Evolutionary conservation across 2,888 invertebrate species (phyloP).

Genomic region (Orthosia gothica): DNA sequence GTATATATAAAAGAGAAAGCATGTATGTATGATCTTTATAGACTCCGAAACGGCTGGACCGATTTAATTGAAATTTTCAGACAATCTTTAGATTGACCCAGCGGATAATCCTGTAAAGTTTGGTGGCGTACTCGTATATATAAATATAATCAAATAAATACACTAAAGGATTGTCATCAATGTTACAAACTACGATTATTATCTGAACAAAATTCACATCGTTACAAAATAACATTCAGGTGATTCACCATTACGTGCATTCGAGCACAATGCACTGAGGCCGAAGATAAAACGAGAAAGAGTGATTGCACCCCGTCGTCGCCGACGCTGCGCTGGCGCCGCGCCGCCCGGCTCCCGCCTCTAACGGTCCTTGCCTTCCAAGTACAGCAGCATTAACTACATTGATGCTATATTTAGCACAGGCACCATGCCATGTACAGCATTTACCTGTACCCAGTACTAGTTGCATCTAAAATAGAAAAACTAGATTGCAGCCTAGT

Average conservation of each 20-base stretch:
- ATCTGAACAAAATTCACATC: conserved; percentile 44
- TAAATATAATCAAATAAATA: too few species aligned
- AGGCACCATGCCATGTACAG: conserved; percentile 63
- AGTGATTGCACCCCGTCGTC: conserved; percentile 75
- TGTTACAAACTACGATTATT: conserved; percentile 22
- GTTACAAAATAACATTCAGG: conserved; percentile 54
- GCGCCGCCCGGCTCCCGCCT: conserved; percentile 78
- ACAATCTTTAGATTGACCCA: too few species aligned
- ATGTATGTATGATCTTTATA: too few species aligned
- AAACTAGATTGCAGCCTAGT: conserved; percentile 52
- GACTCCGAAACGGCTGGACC: too few species aligned
- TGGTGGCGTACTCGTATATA: too few species aligned
- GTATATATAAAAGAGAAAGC: too few species aligned
- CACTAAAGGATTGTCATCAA: conserved; percentile 3
- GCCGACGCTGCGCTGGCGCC: conserved; percentile 73
- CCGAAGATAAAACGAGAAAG: conserved; percentile 72
- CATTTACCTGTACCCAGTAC: conserved; percentile 57
- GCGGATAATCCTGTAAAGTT: too few species aligned
- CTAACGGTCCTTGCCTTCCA: conserved; percentile 84
- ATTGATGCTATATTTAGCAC: conserved; percentile 81
- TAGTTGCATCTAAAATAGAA: conserved; percentile 57
- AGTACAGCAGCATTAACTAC: conserved; percentile 82
- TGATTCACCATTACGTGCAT: conserved; percentile 61
- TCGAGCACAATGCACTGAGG: conserved; percentile 53
- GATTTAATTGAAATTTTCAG: too few species aligned